Base-by-base conservation (phyloP, 35 echinoderm and acorn worm species). In the Acanthaster planci region DNA sequence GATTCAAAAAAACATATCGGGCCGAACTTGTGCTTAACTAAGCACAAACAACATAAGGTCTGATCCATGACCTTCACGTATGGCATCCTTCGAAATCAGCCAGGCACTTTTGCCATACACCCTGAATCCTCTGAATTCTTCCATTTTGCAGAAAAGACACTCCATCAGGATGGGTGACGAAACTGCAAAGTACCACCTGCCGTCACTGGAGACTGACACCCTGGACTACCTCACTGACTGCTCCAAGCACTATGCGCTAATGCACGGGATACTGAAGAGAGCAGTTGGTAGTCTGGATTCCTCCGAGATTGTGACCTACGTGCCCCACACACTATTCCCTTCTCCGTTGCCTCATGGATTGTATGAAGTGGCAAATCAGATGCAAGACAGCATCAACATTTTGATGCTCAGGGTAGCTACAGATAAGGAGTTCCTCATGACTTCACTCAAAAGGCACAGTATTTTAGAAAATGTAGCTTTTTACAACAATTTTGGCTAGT, bases 251-350 rank as follows among this genome's bases (percentile, higher is more conserved):
- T 85, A 76, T 76, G 93, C 93, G 21, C 57, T 39, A 18, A 39
- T 78, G 39, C 79, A 89, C 40, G 90, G 93, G 10, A 21, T 92
- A 30, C n/a, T 92, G 5, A 91, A 91, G 85, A 86, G 93, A 39
- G 90, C 85, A 12, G 37, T 5, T 3, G 82, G 84, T 5, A 40
- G 32, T 2, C 90, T 86, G 0, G 51, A 80, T 7, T 84, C 85
- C 9, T 92, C 89, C 36, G 89, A 92, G 26, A 39, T 89, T 21
- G 50, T 91, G 19, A 84, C 54, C 19, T 88, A 76, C 83, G 88
- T 79, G 14, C 95, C 91, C 0, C 88, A 86, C 80, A 90, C 85
- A 21, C 76, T 97, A 2, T 44, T 97, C 26, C 95, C 95, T 16
- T 89, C 95, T 5, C 82, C 91, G 5, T 51, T 93, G 26, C 91